A percentile compares a stretch with the other conserved stretches of the same genome.
Evolutionary conservation across 2,888 invertebrate genomes (phyloP).

Genomic region (Agrotis clavis): DNA sequence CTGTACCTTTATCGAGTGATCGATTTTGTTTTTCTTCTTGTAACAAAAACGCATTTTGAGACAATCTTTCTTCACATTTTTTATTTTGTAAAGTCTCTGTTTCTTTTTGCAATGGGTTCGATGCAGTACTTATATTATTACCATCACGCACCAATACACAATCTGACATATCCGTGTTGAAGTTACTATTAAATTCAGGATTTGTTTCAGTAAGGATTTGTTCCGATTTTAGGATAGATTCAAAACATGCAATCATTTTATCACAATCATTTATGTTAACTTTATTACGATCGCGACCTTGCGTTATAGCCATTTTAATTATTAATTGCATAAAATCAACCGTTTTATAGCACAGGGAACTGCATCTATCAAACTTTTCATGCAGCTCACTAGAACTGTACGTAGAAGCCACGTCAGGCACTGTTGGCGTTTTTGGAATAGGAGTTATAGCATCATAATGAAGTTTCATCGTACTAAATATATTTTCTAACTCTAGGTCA

Average conservation of each 20-base stretch:
- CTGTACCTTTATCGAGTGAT: slow-evolving; percentile 2
- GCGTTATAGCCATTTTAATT: slow-evolving; percentile 22
- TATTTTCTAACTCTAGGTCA: slow-evolving; percentile 81
- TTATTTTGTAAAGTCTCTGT: slow-evolving; percentile 1
- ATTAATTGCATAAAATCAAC: slow-evolving; percentile 21
- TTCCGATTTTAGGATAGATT: slow-evolving; percentile 24
- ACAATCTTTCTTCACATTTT: background rate
- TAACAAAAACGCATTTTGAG: slow-evolving; percentile 16
- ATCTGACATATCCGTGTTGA: slow-evolving; percentile 15
- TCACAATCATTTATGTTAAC: slow-evolving; percentile 18
- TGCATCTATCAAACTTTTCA: slow-evolving; percentile 20
- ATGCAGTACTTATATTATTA: slow-evolving; percentile 11
- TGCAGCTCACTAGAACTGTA: slow-evolving; percentile 3
- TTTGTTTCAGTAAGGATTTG: slow-evolving; percentile 3
- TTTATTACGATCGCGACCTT: background rate
- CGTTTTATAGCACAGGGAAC: slow-evolving; percentile 21
- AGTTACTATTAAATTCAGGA: slow-evolving; percentile 6
- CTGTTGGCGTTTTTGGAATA: slow-evolving; percentile 77
- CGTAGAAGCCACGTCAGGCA: slow-evolving; percentile 17
- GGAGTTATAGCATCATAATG: slow-evolving; percentile 76
- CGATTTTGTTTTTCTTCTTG: slow-evolving; percentile 21
- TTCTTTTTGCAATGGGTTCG: slow-evolving; percentile 1
- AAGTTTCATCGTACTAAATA: slow-evolving; percentile 79
- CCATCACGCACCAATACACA: slow-evolving; percentile 1
- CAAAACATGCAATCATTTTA: slow-evolving; percentile 21